phyloP scores from a whole-genome alignment of 1,140 invertebrate species.

The Drosophila tristis region DNA sequence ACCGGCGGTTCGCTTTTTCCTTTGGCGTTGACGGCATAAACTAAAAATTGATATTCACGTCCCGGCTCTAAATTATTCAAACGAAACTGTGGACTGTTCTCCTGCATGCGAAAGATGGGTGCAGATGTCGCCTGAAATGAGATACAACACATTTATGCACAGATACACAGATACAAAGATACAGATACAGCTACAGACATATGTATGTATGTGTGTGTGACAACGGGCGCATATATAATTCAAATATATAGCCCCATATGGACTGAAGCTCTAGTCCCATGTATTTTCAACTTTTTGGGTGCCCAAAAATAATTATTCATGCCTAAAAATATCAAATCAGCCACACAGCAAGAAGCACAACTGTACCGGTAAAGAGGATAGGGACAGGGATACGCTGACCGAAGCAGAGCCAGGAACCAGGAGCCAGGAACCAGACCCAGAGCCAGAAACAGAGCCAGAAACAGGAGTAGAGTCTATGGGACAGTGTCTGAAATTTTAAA shows the following conservation, averaged over 20 bases:
- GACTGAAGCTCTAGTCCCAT: constrained; percentile 25
- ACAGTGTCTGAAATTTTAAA: constrained; percentile 73
- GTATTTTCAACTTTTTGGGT: constrained; percentile 64
- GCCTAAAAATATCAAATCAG: constrained; percentile 50
- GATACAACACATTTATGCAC: constrained; percentile 30
- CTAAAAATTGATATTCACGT: constrained; percentile 87
- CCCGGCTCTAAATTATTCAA: constrained; percentile 88
- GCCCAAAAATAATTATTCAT: constrained; percentile 77
- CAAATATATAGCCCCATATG: constrained; percentile 55
- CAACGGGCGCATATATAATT: constrained; percentile 58
- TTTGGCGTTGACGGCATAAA: constrained; percentile 90
- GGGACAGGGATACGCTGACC: too few species aligned
- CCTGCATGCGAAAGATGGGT: constrained; percentile 86
- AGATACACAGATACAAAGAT: constrained; percentile 1
- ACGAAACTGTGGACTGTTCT: constrained; percentile 87
- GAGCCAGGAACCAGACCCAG: neutral
- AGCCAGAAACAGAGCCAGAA: constrained; percentile 10
- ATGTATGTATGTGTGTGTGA: constrained; percentile 17
- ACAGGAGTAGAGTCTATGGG: neutral
- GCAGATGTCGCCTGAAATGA: constrained; percentile 84
- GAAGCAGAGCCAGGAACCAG: neutral
- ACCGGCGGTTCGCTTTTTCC: constrained; percentile 88
- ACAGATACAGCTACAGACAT: constrained; percentile 23
- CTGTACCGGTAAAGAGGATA: constrained; percentile 23
- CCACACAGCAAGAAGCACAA: constrained; percentile 10